phyloP scores from a whole-genome alignment of 2,113 vertebrate species.

The Papio anubis region DNA sequence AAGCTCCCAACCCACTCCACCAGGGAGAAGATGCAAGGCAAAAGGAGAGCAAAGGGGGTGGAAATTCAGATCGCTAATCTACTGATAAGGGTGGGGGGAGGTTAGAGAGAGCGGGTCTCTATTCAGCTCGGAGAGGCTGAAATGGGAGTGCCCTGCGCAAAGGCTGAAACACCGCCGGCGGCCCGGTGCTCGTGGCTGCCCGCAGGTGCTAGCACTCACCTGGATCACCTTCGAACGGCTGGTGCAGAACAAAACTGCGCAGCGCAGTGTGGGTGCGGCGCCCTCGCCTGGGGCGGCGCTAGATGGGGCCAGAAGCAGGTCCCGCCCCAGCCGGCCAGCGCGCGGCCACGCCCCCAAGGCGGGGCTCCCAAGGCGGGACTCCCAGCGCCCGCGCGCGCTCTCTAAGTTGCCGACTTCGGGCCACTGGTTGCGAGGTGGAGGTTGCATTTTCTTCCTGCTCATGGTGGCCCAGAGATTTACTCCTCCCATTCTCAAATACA shows the following conservation, averaged over 20 bases:
- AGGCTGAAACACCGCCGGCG: too few species aligned
- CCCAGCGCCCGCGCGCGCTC: fast-evolving
- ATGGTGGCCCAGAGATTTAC: too few species aligned
- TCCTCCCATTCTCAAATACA: fast-evolving
- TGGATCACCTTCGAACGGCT: not conserved
- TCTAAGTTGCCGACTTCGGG: fast-evolving
- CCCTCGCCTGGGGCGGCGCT: not conserved
- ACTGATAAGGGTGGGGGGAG: too few species aligned
- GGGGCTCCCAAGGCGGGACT: fast-evolving
- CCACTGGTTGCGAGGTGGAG: fast-evolving
- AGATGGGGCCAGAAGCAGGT: not conserved
- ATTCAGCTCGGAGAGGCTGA: not conserved
- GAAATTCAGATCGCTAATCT: not conserved
- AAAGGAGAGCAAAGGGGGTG: not conserved
- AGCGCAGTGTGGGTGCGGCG: not conserved
- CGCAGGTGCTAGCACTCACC: slow-evolving; percentile 41
- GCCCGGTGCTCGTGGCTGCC: not conserved
- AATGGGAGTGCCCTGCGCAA: not conserved
- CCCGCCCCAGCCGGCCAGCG: not conserved
- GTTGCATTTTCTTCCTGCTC: not conserved
- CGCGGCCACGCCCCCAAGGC: not conserved
- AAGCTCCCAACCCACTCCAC: not conserved
- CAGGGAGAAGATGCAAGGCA: not conserved
- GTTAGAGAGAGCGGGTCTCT: not conserved
- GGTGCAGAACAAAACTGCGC: not conserved